Conservation (phyloP, 2,888 invertebrate species). For the Xestia rhomboidea region DNA sequence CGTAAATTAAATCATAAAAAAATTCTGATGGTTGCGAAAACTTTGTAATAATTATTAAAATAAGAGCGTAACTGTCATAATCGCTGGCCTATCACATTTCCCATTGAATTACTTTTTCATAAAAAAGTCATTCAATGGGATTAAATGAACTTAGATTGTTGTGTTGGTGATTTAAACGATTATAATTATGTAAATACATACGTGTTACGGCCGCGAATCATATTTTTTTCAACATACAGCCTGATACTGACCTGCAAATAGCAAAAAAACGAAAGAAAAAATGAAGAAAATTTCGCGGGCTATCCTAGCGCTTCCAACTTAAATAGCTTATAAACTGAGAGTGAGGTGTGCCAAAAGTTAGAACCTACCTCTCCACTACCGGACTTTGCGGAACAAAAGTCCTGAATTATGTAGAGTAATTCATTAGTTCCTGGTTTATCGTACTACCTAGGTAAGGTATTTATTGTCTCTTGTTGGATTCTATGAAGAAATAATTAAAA, state of each 20-base stretch:
- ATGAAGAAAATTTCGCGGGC: not conserved
- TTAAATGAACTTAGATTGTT: not conserved
- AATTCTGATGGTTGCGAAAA: not conserved
- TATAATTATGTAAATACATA: not conserved
- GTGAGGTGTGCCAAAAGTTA: slow-evolving; percentile 27
- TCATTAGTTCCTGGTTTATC: slow-evolving; percentile 10
- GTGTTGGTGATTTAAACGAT: not conserved
- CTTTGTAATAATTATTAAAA: not conserved
- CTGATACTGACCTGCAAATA: not conserved
- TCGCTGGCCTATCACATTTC: not conserved
- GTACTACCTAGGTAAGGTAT: not conserved
- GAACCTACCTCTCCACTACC: slow-evolving; percentile 6
- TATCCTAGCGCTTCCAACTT: not conserved
- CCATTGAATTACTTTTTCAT: no score
- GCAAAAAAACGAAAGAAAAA: not conserved
- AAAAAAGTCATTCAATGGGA: not conserved
- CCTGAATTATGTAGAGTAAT: slow-evolving; percentile 29
- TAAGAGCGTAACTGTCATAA: slow-evolving; percentile 2
- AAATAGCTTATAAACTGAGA: slow-evolving; percentile 37
- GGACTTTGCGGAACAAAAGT: slow-evolving; percentile 21
- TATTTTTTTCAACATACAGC: not conserved
- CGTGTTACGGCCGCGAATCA: not conserved
- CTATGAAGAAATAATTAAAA: not conserved
- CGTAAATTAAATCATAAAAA: not conserved
- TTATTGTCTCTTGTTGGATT: not conserved